These are phyloP conservation scores for Otolemur garnettii DNA, from an alignment of 2,113 vertebrate species.

Conservation along the genomic window DNA sequence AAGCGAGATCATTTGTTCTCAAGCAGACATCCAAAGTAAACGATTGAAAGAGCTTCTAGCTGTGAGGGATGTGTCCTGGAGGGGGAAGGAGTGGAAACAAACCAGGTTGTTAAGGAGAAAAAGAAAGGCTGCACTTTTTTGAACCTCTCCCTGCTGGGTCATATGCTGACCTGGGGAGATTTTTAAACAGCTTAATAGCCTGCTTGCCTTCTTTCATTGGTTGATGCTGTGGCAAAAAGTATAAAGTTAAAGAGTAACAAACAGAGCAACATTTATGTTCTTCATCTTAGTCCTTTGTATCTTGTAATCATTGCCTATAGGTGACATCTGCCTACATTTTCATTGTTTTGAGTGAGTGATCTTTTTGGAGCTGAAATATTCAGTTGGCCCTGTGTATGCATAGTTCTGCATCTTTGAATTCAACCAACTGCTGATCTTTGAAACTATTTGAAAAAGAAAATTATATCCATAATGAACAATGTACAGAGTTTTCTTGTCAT, in stretches of 20 bases:
- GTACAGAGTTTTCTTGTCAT: neutral
- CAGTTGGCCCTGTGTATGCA: neutral
- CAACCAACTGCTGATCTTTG: neutral
- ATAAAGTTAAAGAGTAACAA: constrained; percentile 67
- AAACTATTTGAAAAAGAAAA: neutral
- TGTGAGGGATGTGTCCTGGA: constrained; percentile 89
- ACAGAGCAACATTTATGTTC: constrained; percentile 32
- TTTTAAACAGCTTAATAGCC: constrained; percentile 83
- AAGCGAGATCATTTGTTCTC: constrained; percentile 89
- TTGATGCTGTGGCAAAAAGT: constrained; percentile 75
- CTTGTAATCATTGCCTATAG: constrained; percentile 47
- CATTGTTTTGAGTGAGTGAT: neutral
- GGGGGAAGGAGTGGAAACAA: constrained; percentile 87
- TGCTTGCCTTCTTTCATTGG: constrained; percentile 83
- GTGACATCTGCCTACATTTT: constrained; percentile 32
- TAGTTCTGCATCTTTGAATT: neutral
- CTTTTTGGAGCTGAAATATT: constrained; percentile 39
- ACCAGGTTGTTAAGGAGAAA: constrained; percentile 88
- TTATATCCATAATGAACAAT: neutral
- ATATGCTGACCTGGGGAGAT: constrained; percentile 85
- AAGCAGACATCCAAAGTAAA: constrained; percentile 89
- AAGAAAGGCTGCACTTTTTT: constrained; percentile 88
- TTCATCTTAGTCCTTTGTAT: constrained; percentile 25
- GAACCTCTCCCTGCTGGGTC: constrained; percentile 88
- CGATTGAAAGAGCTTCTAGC: constrained; percentile 88